Evolutionary conservation across 1,140 invertebrate species (phyloP).

Genomic region (Trypoxylus dichotomus): DNA sequence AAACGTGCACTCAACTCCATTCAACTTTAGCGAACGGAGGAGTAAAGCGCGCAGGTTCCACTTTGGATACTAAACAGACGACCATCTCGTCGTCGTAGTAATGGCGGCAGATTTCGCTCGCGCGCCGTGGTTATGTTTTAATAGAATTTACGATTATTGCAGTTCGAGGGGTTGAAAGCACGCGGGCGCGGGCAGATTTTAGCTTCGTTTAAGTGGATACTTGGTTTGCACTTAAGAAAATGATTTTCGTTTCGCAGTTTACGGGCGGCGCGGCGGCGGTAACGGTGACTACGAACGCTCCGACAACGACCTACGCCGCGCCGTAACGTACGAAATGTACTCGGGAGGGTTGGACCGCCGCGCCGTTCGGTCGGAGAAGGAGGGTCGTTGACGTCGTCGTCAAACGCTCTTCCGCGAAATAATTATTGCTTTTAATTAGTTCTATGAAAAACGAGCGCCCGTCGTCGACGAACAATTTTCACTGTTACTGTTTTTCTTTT

Average conservation of each 20-base stretch:
- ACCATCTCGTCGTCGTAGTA: constrained; percentile 53
- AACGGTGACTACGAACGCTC: neutral
- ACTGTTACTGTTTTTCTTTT: constrained; percentile 6
- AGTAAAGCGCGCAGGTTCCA: neutral
- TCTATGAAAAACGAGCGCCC: constrained; percentile 14
- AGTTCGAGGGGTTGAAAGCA: constrained; percentile 46
- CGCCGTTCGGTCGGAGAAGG: neutral
- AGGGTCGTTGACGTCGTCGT: constrained; percentile 25
- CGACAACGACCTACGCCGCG: neutral
- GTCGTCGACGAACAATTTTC: neutral
- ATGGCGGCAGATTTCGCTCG: constrained; percentile 54
- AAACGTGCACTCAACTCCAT: too few relatives aligned
- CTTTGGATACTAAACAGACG: constrained; percentile 51
- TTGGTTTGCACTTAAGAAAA: constrained; percentile 38
- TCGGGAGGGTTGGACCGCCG: neutral
- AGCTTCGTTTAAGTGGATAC: constrained; percentile 39
- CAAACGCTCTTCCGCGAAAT: constrained; percentile 5
- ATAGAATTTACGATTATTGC: constrained; percentile 57
- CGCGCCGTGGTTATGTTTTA: constrained; percentile 56
- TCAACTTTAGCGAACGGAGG: neutral
- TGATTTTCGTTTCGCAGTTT: constrained; percentile 30
- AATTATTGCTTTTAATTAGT: constrained; percentile 25
- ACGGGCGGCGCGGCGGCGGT: neutral
- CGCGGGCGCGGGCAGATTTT: constrained; percentile 43
- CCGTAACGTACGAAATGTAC: too few relatives aligned